phyloP scores from a whole-genome alignment of 2,888 invertebrate genomes.

The Rapana venosa region DNA sequence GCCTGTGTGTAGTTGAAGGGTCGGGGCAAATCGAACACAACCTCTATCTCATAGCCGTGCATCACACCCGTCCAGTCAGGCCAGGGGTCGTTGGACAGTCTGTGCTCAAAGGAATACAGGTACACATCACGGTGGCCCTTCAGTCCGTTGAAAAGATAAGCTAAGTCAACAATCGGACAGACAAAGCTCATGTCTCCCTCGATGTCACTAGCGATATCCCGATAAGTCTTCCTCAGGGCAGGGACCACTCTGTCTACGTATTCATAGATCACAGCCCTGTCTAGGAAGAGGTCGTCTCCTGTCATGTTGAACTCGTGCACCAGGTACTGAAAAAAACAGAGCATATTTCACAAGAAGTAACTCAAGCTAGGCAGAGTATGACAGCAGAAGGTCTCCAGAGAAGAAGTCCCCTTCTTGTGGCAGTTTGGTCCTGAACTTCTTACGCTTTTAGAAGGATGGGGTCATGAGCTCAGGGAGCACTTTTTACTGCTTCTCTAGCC shows the following conservation, averaged over 20 bases:
- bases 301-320: too few species aligned
- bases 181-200: slow-evolving; percentile 88
- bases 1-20: slow-evolving; percentile 87
- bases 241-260: slow-evolving; percentile 56
- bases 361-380: too few species aligned
- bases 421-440: too few species aligned
- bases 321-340: too few species aligned
- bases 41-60: slow-evolving; percentile 75
- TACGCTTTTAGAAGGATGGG: too few species aligned
- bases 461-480: too few species aligned
- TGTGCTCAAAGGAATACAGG: slow-evolving; percentile 69
- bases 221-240: slow-evolving; percentile 84
- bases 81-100: slow-evolving; percentile 67
- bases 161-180: slow-evolving; percentile 94
- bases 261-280: slow-evolving; percentile 53
- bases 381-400: too few species aligned
- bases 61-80: slow-evolving; percentile 74
- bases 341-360: too few species aligned
- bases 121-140: slow-evolving; percentile 47
- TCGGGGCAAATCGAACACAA: slow-evolving; percentile 73
- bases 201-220: slow-evolving; percentile 87
- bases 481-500: too few species aligned
- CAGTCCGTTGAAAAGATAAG: slow-evolving; percentile 80
- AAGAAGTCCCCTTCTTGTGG: too few species aligned
- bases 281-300: background rate